phyloP scores from a whole-genome alignment of 2,113 vertebrate species.

The Megaceryle torquata region DNA sequence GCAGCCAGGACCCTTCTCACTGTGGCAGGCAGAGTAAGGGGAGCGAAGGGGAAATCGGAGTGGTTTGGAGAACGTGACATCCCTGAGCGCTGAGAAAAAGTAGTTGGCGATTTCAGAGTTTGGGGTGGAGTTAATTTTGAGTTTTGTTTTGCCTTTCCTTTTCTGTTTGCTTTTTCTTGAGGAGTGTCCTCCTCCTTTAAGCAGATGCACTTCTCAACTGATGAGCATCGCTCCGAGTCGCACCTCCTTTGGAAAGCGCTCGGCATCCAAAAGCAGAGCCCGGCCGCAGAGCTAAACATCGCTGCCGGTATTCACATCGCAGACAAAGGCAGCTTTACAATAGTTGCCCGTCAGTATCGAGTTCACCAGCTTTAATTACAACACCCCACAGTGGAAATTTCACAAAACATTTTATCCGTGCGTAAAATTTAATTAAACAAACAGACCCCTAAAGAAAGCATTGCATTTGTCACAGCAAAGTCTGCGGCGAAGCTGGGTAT shows the following conservation, averaged over 20 bases:
- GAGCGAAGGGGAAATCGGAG: not conserved
- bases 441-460: not conserved
- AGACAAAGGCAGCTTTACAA: not conserved
- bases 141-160: not conserved
- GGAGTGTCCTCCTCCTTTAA: not conserved
- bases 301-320: not conserved
- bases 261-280: not conserved
- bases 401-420: not conserved
- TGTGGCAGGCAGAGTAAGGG: fast-evolving
- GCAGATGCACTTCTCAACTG: not conserved
- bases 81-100: fast-evolving
- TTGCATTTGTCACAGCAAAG: not conserved
- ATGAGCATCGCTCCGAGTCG: not conserved
- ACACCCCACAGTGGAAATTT: not conserved
- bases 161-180: not conserved
- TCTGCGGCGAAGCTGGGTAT: fast-evolving
- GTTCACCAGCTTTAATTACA: constrained; percentile 16
- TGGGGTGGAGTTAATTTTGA: not conserved
- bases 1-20: not conserved
- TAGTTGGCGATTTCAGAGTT: not conserved
- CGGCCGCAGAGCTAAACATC: fast-evolving
- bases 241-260: not conserved
- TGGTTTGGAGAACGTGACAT: fast-evolving
- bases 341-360: not conserved
- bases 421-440: not conserved